Evolutionary conservation across 2,113 vertebrate species (phyloP), one percentile per base, ranked within the genome.

Genomic region (Brachypodius melanocephalos): DNA sequence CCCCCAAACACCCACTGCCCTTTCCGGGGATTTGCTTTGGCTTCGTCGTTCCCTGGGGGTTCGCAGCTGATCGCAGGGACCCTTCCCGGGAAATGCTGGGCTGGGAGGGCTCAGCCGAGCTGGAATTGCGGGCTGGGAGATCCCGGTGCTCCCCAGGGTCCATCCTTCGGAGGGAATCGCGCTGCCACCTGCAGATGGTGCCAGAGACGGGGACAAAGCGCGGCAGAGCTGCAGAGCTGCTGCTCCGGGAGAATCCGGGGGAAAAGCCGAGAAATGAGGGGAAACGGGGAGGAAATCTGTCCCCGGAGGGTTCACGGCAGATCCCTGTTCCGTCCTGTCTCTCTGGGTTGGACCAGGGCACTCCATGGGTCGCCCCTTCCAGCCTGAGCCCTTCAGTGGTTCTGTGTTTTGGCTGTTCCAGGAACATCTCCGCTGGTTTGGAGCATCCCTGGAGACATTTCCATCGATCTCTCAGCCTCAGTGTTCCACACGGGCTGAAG

Each of bases 121-220:
- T 43, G 4, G 5, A 21, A 22, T 38, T 8, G 29, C 4, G 38
- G 8, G 38, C 12, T 3, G 9, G 34, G 8, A 16, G 58, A 5
- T 26, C 4, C 58, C 3, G 10, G 17, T 49, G 71, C 69, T 51
- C 3, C 46, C 38, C 9, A 0, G 0, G 28, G 5, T 9, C 21
- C 48, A 3, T 14, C 22, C 58, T 13, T 0, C 45, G 45, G 14
- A 17, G 32, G 62, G 61, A 52, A 6, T 2, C 0, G 68, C 12
- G 79, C 66, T 8, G 45, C 63, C 8, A 42, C 88, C 98, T 68
- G 96, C 96, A 98, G 98, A 62, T 96, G 97, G 97, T 96, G 96
- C 97, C 97, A 96, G 91, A 93, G 92, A 20, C 89, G 73, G 38
- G 40, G 85, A 57, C 81, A 96, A 95, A 45, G 88, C 29, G 2